Conservation (phyloP, 1,140 invertebrate species). For the Hesperophylax magnus region DNA sequence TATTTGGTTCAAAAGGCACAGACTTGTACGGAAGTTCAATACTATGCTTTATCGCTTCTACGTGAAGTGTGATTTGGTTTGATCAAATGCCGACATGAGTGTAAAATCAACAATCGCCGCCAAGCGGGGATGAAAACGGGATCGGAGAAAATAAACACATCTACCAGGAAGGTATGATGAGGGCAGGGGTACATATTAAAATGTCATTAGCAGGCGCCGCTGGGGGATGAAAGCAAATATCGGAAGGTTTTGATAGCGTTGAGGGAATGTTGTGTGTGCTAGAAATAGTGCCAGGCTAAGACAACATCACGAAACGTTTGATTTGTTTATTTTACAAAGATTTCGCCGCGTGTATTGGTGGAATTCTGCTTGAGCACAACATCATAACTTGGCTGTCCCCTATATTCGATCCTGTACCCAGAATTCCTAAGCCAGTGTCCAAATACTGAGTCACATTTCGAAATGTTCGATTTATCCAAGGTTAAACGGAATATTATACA, state of each 20-base stretch:
- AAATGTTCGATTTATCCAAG: background rate
- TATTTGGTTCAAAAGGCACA: no score
- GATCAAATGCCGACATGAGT: conserved; percentile 3
- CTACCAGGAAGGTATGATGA: conserved; percentile 2
- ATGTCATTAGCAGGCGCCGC: conserved; percentile 36
- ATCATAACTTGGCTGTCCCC: no score
- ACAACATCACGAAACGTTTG: background rate
- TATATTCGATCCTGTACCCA: no score
- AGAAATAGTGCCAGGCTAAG: background rate
- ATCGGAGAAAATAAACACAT: conserved; percentile 23
- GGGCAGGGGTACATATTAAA: conserved; percentile 23
- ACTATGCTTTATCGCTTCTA: background rate
- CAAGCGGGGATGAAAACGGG: conserved; percentile 14
- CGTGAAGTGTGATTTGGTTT: background rate
- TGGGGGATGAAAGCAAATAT: conserved; percentile 10
- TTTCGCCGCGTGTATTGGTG: no score
- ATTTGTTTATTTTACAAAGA: conserved; percentile 5
- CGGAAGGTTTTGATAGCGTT: conserved; percentile 23
- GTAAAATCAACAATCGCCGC: background rate
- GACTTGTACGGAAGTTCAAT: no score
- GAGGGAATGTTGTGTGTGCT: background rate
- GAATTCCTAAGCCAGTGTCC: no score
- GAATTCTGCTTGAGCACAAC: no score
- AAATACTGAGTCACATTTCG: no score
- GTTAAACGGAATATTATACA: background rate